A percentile compares a stretch with the other conserved stretches of the same genome.
Evolutionary conservation across 2,113 vertebrate genomes (phyloP).

Genomic region (Actenoides lindsayi): DNA sequence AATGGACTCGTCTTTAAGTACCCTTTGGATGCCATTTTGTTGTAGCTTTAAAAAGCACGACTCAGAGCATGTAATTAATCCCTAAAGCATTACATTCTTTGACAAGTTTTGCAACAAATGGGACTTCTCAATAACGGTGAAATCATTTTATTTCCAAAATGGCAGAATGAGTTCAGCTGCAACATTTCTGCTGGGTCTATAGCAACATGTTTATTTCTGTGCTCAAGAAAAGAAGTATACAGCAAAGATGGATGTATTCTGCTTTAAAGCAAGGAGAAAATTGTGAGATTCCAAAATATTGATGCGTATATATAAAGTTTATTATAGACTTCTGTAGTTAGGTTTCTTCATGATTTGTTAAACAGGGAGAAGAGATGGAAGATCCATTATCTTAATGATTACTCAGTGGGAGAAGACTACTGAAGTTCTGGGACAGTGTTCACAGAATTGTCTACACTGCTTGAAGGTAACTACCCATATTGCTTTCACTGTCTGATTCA

Average conservation of each 20-base stretch:
- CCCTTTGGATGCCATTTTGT: neutral
- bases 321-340: neutral
- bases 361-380: neutral
- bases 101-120: neutral
- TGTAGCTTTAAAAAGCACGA: neutral
- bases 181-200: neutral
- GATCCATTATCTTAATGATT: neutral
- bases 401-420: neutral
- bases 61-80: constrained; percentile 20
- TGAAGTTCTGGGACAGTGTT: neutral
- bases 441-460: neutral
- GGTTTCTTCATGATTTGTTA: neutral
- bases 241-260: neutral
- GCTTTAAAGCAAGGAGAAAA: neutral
- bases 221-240: neutral
- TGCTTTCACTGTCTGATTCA: neutral
- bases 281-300: neutral
- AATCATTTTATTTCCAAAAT: neutral
- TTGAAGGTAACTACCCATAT: constrained; percentile 1
- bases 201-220: neutral
- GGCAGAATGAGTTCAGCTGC: neutral
- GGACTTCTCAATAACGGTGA: neutral
- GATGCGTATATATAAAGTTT: neutral
- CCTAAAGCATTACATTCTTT: constrained; percentile 9
- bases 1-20: neutral